Percentiles rank a stretch among this genome's conserved stretches.
Conservation (phyloP, 2,113 vertebrate genomes). For the Etheostoma cragini region DNA sequence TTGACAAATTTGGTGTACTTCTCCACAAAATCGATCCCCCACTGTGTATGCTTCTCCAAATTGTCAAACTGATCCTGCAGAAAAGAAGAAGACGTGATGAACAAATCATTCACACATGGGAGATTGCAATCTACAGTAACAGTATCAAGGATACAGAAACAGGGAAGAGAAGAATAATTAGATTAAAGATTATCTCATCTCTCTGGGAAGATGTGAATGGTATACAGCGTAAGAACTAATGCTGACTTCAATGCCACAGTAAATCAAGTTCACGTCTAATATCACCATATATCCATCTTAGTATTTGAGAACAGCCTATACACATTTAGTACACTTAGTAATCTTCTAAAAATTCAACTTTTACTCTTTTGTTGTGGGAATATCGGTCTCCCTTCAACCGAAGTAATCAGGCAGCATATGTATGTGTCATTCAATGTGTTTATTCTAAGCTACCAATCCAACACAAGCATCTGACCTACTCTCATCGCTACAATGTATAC, state of each 20-base stretch:
- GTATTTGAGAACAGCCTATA: not conserved
- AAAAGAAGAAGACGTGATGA: conserved; percentile 6
- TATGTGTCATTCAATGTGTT: not conserved
- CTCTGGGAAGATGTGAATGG: too few relatives aligned
- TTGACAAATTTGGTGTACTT: conserved; percentile 98
- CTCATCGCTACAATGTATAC: not conserved
- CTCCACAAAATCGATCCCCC: conserved; percentile 95
- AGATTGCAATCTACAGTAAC: not conserved
- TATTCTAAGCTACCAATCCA: conserved; percentile 15
- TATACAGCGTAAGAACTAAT: too few relatives aligned
- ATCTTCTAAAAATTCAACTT: not conserved
- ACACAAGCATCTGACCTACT: conserved; percentile 6
- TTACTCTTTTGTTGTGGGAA: not conserved
- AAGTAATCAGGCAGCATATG: not conserved
- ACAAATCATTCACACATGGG: conserved; percentile 2
- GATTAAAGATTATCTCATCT: not conserved
- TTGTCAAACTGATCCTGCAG: conserved; percentile 98
- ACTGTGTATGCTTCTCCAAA: conserved; percentile 96
- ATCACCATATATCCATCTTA: not conserved
- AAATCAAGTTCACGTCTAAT: too few relatives aligned
- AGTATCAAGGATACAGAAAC: not conserved
- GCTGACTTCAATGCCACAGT: not conserved
- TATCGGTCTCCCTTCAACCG: not conserved
- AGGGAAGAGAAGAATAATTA: not conserved
- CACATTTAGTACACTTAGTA: not conserved